Evolutionary conservation across 2,888 invertebrate genomes (phyloP).

Genomic region (Villa cingulata): DNA sequence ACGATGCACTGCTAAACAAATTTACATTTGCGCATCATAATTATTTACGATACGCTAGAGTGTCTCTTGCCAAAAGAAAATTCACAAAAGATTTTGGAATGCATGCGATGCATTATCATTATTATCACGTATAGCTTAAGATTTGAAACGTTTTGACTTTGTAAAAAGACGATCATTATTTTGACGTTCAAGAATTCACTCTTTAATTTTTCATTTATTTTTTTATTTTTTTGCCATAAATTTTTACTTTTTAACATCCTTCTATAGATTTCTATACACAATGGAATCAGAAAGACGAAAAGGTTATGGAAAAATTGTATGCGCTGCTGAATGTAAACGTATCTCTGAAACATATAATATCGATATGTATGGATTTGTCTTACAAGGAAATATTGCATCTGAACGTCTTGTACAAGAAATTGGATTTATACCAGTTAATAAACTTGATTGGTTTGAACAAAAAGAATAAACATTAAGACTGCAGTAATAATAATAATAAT

Average conservation of each 20-base stretch:
- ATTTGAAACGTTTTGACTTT: too few species aligned
- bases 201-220: too few species aligned
- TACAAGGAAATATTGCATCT: constrained; percentile 8
- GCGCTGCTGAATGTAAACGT: constrained; percentile 8
- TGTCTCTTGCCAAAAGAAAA: too few species aligned
- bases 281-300: constrained; percentile 8
- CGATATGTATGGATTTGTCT: constrained; percentile 9
- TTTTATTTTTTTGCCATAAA: not conserved
- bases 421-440: constrained; percentile 4
- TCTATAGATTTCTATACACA: constrained; percentile 10
- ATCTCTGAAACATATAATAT: constrained; percentile 7
- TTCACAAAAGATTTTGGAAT: too few species aligned
- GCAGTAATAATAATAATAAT: not conserved
- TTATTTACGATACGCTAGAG: too few species aligned
- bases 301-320: constrained; percentile 10
- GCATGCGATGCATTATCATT: too few species aligned
- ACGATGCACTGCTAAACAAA: too few species aligned
- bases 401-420: constrained; percentile 4
- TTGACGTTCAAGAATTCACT: too few species aligned
- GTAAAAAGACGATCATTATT: too few species aligned
- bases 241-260: not conserved
- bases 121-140: too few species aligned
- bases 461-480: not conserved
- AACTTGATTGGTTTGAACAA: constrained; percentile 8
- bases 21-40: too few species aligned